Conservation (phyloP, 2,888 invertebrate genomes). For the Melanchra persicariae region DNA sequence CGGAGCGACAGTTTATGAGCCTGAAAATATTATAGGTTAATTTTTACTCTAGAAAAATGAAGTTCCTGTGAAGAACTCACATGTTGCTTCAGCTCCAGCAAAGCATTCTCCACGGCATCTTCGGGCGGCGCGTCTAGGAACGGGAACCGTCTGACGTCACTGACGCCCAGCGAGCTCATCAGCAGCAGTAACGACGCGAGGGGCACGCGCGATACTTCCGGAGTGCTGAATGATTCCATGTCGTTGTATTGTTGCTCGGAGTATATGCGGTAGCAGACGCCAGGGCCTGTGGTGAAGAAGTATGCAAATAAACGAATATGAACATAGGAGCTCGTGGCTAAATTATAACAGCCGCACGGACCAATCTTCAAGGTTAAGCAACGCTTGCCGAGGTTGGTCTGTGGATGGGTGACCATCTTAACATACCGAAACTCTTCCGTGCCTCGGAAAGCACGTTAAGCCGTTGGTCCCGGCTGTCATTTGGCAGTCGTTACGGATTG, state of each 20-base stretch:
- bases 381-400: no score
- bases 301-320: no score
- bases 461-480: no score
- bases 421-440: no score
- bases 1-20: neutral
- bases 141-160: conserved; percentile 97
- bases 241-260: conserved; percentile 95
- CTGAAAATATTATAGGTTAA: neutral
- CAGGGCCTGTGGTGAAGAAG: conserved; percentile 92
- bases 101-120: conserved; percentile 96
- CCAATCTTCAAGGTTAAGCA: no score
- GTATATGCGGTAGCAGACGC: conserved; percentile 97
- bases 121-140: conserved; percentile 98
- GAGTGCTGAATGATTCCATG: conserved; percentile 96
- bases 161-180: conserved; percentile 98
- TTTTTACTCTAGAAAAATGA: neutral
- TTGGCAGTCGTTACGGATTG: no score
- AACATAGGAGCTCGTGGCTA: no score
- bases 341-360: no score
- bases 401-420: no score
- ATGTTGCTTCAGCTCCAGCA: conserved; percentile 96
- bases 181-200: conserved; percentile 97
- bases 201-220: conserved; percentile 98
- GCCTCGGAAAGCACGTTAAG: no score
- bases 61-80: conserved; percentile 82